Evolutionary conservation across 2,888 invertebrate genomes (phyloP), one percentile per base, ranked within the genome.

Genomic region (Sarcophaga caerulescens): DNA sequence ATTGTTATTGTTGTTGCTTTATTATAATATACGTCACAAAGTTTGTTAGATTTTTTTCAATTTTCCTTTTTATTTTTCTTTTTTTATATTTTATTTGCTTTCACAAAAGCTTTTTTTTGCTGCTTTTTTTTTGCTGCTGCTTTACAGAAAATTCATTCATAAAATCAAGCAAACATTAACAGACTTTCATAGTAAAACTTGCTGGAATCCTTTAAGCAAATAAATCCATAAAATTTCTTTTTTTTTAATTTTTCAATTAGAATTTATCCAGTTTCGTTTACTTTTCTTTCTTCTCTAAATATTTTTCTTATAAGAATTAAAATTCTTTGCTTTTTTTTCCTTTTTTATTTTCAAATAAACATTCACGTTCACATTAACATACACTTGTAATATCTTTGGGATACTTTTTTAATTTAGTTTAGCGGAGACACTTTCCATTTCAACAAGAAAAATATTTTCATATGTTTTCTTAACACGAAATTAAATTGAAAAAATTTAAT

Each of bases 21-120:
- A 23, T 47, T 69, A 59, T 79, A 35, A 65, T 65, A 75, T 84
- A 84, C 84, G 84, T 84, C 84, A 84, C 84, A 80, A 80, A 80
- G 74, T 80, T 84, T 65, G 52, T 52, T 52, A 5, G 17, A 52
- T 52, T 52, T 52, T 14, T 52, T 52, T 52, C 52, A 4, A 14
- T 52, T 52, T 52, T 52, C 12, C 60, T 59, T 65, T 71, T 74
- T 21, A 11, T 19, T 63, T 76, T 75, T 59, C 5, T 70, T 35
- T 68, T 59, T 59, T 19, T 23, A 10, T 25, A 19, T 70, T 70
- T 23, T n/a, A 21, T 70, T 70, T 35, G n/a, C 23, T 4, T n/a
- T 6, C 12, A 23, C n/a, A 14, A 35, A 52, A 52, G 17, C 52
- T 52, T 52, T 17, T 45, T 75, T 81, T 59, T 57, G 19, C 21